A percentile compares a stretch with the other conserved stretches of the same genome.
These are phyloP conservation scores for Melolontha melolontha DNA, from an alignment of 2,888 invertebrate genomes.

Conservation along the genomic window DNA sequence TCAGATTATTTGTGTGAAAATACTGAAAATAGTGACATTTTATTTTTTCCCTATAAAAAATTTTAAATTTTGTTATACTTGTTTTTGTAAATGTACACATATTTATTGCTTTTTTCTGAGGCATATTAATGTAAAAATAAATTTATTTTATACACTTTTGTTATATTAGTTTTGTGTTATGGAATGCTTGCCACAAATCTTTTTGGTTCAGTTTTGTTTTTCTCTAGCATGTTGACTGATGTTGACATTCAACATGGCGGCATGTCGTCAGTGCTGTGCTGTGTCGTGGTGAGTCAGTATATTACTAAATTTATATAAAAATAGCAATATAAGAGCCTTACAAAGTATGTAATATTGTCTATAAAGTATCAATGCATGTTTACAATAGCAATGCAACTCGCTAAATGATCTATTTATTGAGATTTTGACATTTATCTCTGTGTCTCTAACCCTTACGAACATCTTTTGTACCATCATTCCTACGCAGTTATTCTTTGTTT, in stretches of 20 bases:
- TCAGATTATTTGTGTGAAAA: slow-evolving; percentile 50
- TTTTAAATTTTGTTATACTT: slow-evolving; percentile 47
- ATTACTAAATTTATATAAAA: slow-evolving; percentile 43
- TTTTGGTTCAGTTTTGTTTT: slow-evolving; percentile 58
- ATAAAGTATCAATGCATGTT: slow-evolving; percentile 16
- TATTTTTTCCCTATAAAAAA: slow-evolving; percentile 45
- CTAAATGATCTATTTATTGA: slow-evolving; percentile 9
- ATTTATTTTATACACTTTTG: slow-evolving; percentile 15
- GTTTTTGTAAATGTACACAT: slow-evolving; percentile 14
- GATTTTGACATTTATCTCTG: slow-evolving; percentile 42
- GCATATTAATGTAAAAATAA: slow-evolving; percentile 17
- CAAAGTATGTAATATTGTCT: slow-evolving; percentile 37
- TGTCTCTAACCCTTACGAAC: slow-evolving; percentile 52
- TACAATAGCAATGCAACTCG: slow-evolving; percentile 12
- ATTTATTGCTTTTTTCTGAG: not conserved
- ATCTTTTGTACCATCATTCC: slow-evolving; percentile 59
- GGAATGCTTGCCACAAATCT: slow-evolving; percentile 42
- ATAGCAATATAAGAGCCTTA: slow-evolving; percentile 21
- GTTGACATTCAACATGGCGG: slow-evolving; percentile 94
- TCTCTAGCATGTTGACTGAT: slow-evolving; percentile 72
- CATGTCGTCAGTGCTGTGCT: slow-evolving; percentile 96
- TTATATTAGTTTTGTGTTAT: slow-evolving; percentile 11
- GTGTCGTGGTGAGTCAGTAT: slow-evolving; percentile 89
- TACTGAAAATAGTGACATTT: slow-evolving; percentile 46
- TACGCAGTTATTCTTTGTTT: slow-evolving; percentile 55